Evolutionary conservation across 1,140 invertebrate species (phyloP).

Genomic region (Drosophila tristis): DNA sequence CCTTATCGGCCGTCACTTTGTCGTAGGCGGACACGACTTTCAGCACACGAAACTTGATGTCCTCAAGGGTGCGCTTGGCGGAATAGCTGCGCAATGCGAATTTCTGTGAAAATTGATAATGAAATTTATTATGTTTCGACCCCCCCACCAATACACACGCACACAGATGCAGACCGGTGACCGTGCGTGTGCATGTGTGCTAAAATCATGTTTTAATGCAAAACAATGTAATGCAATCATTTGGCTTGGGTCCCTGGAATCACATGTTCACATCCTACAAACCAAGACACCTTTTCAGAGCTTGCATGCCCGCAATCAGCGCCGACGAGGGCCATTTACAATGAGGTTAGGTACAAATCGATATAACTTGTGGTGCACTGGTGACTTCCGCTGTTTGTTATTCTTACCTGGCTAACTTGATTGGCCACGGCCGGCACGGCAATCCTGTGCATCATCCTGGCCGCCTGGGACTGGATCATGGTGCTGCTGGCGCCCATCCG

Average conservation of each 20-base stretch:
- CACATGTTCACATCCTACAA: constrained; percentile 1
- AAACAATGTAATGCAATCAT: constrained; percentile 61
- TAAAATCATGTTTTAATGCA: constrained; percentile 47
- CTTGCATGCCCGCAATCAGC: neutral
- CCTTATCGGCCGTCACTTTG: constrained; percentile 91
- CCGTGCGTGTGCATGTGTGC: constrained; percentile 1
- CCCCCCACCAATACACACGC: constrained; percentile 16
- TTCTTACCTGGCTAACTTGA: constrained; percentile 72
- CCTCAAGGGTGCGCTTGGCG: constrained; percentile 84
- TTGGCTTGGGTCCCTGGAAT: neutral
- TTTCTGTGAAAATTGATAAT: constrained; percentile 47
- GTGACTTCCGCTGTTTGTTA: too few relatives aligned
- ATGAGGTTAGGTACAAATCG: constrained; percentile 64
- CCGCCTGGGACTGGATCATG: constrained; percentile 60
- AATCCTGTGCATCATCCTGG: constrained; percentile 74
- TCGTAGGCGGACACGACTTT: constrained; percentile 92
- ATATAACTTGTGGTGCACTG: neutral
- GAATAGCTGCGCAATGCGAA: constrained; percentile 54
- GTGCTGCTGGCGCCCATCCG: constrained; percentile 47
- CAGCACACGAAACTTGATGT: constrained; percentile 90
- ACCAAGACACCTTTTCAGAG: neutral
- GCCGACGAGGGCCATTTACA: constrained; percentile 31
- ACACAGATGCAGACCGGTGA: constrained; percentile 26
- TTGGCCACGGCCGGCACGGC: constrained; percentile 63
- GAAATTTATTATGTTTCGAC: neutral